Conservation (phyloP, 2,113 vertebrate genomes). For the Cephalopholis sonnerati region DNA sequence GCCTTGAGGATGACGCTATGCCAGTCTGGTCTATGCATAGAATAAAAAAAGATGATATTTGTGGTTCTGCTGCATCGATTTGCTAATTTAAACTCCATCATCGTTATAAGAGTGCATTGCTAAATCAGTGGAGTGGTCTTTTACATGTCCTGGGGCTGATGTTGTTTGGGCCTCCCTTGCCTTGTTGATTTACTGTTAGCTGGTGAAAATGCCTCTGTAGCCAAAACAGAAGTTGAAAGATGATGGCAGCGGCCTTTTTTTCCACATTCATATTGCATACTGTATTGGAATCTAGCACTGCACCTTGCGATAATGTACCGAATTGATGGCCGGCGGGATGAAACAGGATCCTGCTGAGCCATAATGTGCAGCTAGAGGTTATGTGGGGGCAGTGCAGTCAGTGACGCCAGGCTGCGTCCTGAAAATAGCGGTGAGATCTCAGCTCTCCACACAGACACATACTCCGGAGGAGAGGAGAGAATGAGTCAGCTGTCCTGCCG, state of each 20-base stretch:
- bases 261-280: not conserved
- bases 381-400: constrained; percentile 56
- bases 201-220: not conserved
- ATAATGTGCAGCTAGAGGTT: constrained; percentile 55
- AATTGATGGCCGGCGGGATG: constrained; percentile 9
- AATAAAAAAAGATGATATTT: no score
- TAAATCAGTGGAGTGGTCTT: not conserved
- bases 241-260: constrained; percentile 14
- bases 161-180: not conserved
- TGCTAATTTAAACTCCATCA: no score
- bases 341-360: constrained; percentile 53
- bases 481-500: constrained; percentile 76
- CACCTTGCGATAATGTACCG: constrained; percentile 9
- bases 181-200: constrained; percentile 4
- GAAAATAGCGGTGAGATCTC: constrained; percentile 79
- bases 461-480: constrained; percentile 69
- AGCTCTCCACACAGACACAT: constrained; percentile 71
- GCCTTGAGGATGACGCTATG: no score
- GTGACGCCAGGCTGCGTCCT: constrained; percentile 72
- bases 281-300: constrained; percentile 6
- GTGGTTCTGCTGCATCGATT: constrained; percentile 3
- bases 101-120: not conserved
- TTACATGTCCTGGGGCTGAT: not conserved
- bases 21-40: not conserved
- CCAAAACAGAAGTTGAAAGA: constrained; percentile 13